Evolutionary conservation across 2,888 invertebrate species (phyloP).

Genomic region (Nomada fucata): DNA sequence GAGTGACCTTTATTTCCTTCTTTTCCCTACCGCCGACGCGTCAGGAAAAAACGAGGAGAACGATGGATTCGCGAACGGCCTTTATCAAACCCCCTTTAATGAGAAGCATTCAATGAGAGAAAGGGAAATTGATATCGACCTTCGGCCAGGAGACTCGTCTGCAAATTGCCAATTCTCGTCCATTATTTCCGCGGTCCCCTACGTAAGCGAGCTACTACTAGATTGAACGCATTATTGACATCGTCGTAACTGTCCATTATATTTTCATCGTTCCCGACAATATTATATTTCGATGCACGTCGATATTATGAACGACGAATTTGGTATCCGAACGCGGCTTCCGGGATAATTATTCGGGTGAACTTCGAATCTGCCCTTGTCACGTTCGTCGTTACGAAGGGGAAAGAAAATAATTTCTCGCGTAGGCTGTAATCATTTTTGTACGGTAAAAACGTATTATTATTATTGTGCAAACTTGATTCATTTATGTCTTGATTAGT

Average conservation of each 20-base stretch:
- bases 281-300: too few relatives aligned
- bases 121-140: conserved; percentile 57
- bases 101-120: conserved; percentile 37
- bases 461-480: too few relatives aligned
- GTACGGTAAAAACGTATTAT: too few relatives aligned
- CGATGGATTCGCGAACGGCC: conserved; percentile 10
- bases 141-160: conserved; percentile 7
- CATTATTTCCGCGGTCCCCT: conserved; percentile 9
- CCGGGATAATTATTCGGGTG: too few relatives aligned
- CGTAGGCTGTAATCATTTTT: too few relatives aligned
- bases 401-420: too few relatives aligned
- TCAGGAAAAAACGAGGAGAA: not conserved
- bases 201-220: not conserved
- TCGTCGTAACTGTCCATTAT: not conserved
- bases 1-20: not conserved
- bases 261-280: not conserved
- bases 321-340: too few relatives aligned
- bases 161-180: conserved; percentile 37
- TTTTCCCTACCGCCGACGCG: not conserved
- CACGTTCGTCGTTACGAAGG: too few relatives aligned
- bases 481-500: too few relatives aligned
- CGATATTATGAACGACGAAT: too few relatives aligned
- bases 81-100: conserved; percentile 56
- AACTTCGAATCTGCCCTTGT: too few relatives aligned
- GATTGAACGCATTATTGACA: not conserved